Evolutionary conservation across 2,113 vertebrate species (phyloP).

Genomic region (Mesoclemmys tuberculata): DNA sequence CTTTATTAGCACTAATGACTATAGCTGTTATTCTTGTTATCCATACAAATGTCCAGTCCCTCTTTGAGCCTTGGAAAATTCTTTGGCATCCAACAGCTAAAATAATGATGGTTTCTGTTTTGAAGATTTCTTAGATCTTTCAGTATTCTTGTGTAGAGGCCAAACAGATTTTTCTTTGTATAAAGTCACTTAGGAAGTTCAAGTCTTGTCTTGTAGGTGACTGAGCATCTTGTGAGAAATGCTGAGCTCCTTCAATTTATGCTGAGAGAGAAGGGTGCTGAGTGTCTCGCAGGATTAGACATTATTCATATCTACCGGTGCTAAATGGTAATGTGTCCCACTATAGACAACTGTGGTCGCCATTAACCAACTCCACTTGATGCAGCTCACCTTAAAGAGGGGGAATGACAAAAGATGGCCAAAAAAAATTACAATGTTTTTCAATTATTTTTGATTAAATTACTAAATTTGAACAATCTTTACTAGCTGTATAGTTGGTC

Average conservation of each 20-base stretch:
- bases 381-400: background rate
- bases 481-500: background rate
- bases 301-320: too few species aligned
- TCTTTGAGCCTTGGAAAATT: background rate
- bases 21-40: background rate
- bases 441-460: background rate
- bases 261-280: background rate
- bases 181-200: rapidly evolving
- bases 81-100: rapidly evolving
- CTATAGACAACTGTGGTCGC: background rate
- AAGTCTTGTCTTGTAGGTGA: background rate
- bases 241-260: background rate
- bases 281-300: background rate
- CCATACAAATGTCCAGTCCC: background rate
- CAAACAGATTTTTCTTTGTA: background rate
- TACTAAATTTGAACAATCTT: background rate
- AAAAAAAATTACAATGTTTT: background rate
- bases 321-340: background rate
- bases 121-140: background rate
- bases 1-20: too few species aligned
- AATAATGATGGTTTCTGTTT: background rate
- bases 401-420: background rate
- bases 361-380: background rate
- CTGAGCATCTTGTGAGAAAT: background rate
- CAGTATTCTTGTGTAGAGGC: background rate